Conservation (phyloP, 35 echinoderm and acorn worm species). For the Apostichopus japonicus region DNA sequence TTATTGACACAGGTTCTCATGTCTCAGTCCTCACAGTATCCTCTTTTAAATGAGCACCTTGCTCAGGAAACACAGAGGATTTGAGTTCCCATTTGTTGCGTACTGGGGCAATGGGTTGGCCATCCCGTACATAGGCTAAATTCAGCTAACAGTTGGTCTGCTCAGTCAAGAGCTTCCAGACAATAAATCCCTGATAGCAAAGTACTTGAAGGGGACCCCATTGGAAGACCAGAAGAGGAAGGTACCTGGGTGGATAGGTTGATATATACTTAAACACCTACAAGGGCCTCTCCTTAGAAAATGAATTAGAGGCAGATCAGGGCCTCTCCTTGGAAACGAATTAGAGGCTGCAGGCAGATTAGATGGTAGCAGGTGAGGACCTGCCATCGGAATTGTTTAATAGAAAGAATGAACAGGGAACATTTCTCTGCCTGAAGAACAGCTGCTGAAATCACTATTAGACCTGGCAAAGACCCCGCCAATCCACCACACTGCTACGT, state of each 20-base stretch:
- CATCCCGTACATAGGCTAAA: conserved; percentile 78
- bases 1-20: conserved; percentile 78
- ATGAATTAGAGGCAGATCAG: neutral
- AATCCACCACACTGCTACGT: too few species aligned
- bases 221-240: conserved; percentile 59
- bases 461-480: too few species aligned
- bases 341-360: too few species aligned
- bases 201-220: conserved; percentile 37
- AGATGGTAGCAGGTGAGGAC: neutral
- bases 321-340: too few species aligned
- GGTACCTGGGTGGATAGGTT: conserved; percentile 80
- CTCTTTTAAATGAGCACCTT: conserved; percentile 72
- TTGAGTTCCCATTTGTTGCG: conserved; percentile 32
- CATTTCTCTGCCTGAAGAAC: too few species aligned
- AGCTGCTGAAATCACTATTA: neutral
- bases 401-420: too few species aligned
- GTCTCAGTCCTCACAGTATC: conserved; percentile 71
- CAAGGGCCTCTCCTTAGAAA: neutral
- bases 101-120: conserved; percentile 64
- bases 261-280: conserved; percentile 54
- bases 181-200: conserved; percentile 67
- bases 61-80: conserved; percentile 25
- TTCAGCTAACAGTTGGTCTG: conserved; percentile 57
- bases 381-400: neutral
- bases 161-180: conserved; percentile 54